Conservation (phyloP, 2,888 invertebrate genomes). For the Mythimna loreyi region DNA sequence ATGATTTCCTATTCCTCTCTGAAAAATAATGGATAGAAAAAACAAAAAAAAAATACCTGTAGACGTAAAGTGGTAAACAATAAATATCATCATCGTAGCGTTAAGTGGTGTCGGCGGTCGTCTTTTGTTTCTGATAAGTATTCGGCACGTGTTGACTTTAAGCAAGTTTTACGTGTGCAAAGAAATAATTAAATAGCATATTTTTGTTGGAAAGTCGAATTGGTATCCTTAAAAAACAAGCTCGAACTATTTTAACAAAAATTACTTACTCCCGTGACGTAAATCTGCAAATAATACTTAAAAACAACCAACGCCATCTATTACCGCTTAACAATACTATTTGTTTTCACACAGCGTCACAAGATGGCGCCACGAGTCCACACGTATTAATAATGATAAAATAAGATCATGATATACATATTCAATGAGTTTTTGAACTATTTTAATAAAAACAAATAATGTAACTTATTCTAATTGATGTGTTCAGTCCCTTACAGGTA, state of each 20-base stretch:
- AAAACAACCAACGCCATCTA: conserved; percentile 24
- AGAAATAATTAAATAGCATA: not conserved
- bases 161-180: conserved; percentile 21
- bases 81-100: conserved; percentile 45
- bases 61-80: conserved; percentile 46
- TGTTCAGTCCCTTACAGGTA: conserved; percentile 75
- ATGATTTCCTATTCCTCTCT: not conserved
- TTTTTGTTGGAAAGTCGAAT: not conserved
- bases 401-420: conserved; percentile 50
- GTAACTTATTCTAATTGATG: conserved; percentile 69
- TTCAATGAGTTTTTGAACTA: conserved; percentile 66
- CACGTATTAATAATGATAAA: conserved; percentile 9
- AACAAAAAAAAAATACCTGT: conserved; percentile 20
- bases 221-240: not conserved
- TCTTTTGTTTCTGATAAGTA: conserved; percentile 15
- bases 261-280: not conserved
- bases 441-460: conserved; percentile 62
- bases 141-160: conserved; percentile 12
- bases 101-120: conserved; percentile 25
- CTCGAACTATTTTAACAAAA: not conserved
- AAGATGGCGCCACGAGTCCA: conserved; percentile 29
- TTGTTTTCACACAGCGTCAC: not conserved
- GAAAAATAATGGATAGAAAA: conserved; percentile 4
- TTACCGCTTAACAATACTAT: not conserved
- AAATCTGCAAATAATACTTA: not conserved